phyloP scores from a whole-genome alignment of 2,888 invertebrate species.

The Emmelina monodactyla region DNA sequence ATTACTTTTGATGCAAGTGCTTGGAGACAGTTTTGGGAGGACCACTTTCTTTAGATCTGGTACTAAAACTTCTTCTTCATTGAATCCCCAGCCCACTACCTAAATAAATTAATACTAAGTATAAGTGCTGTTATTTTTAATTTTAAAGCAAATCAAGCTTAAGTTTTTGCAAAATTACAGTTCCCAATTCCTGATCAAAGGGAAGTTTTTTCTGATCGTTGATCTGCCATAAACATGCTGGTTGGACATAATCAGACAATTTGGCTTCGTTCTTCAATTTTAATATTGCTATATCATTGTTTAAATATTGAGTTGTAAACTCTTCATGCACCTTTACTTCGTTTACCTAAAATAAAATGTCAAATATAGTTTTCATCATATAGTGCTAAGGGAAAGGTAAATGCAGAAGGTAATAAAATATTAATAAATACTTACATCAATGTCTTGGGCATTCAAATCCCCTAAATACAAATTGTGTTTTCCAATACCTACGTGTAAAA shows the following conservation, averaged over 20 bases:
- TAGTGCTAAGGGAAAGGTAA: no score
- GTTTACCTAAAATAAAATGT: conserved; percentile 22
- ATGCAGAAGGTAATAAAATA: no score
- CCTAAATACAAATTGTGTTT: conserved; percentile 34
- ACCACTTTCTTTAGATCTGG: conserved; percentile 23
- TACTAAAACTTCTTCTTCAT: conserved; percentile 24
- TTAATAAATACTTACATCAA: conserved; percentile 26
- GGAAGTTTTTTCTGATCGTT: conserved; percentile 21
- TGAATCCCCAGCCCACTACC: conserved; percentile 43
- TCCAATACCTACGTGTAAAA: conserved; percentile 30
- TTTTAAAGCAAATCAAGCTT: no score
- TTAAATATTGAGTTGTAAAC: conserved; percentile 18
- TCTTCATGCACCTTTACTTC: conserved; percentile 26
- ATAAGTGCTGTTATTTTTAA: no score
- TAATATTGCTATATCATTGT: conserved; percentile 34
- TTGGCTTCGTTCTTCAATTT: conserved; percentile 26
- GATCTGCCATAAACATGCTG: conserved; percentile 34
- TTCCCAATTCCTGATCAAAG: conserved; percentile 20
- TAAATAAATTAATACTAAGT: no score
- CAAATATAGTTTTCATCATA: no score
- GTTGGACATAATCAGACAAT: conserved; percentile 34
- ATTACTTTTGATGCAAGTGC: conserved; percentile 27
- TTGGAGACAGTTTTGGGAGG: conserved; percentile 29
- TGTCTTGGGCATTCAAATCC: conserved; percentile 28
- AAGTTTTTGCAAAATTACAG: conserved; percentile 29